These are phyloP conservation scores for Isoperla grammatica DNA, from an alignment of 2,888 invertebrate species.

Conservation along the genomic window DNA sequence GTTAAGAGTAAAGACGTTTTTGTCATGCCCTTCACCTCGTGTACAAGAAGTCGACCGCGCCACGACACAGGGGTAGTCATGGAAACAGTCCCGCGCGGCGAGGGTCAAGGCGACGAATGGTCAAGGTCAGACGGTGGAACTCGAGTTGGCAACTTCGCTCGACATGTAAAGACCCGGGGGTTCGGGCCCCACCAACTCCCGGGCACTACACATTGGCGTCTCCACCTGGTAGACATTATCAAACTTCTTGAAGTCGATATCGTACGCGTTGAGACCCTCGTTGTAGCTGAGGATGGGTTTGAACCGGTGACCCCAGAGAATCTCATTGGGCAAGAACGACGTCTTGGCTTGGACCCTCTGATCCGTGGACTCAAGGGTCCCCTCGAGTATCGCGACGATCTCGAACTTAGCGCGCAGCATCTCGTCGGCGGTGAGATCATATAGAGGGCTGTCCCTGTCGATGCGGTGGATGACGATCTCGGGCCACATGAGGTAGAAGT, in stretches of 20 bases:
- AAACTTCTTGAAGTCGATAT: conserved; percentile 58
- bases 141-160: not conserved
- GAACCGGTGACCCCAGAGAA: conserved; percentile 79
- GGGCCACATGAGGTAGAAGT: conserved; percentile 77
- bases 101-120: too few species aligned
- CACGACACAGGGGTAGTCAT: too few species aligned
- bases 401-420: conserved; percentile 70
- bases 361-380: conserved; percentile 71
- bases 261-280: conserved; percentile 52
- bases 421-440: conserved; percentile 69
- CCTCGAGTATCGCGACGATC: conserved; percentile 74
- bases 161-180: too few species aligned
- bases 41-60: too few species aligned
- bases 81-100: too few species aligned
- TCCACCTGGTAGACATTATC: conserved; percentile 60
- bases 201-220: conserved; percentile 50
- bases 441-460: conserved; percentile 70
- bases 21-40: too few species aligned
- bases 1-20: too few species aligned
- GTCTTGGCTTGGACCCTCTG: conserved; percentile 66
- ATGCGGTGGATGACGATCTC: conserved; percentile 81
- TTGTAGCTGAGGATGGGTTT: conserved; percentile 61
- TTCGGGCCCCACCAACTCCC: conserved; percentile 28
- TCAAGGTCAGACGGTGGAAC: too few species aligned
- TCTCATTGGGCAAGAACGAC: conserved; percentile 73